phyloP scores from a whole-genome alignment of 2,888 invertebrate genomes.

The Agrotis puta region DNA sequence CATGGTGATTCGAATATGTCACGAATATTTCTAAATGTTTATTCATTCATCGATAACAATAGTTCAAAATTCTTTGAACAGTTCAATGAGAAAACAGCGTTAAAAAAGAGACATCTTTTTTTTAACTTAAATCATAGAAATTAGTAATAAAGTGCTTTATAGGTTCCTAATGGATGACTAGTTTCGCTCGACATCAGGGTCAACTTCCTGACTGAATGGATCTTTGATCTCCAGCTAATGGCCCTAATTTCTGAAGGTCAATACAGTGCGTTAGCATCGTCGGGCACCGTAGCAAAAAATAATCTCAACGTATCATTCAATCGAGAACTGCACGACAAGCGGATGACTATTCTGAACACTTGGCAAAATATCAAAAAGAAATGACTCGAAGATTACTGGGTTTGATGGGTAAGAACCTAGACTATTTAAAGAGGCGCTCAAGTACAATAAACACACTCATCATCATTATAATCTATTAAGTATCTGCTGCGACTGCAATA shows the following conservation, averaged over 20 bases:
- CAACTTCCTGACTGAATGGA: slow-evolving; percentile 27
- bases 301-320: slow-evolving; percentile 24
- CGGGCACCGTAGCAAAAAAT: slow-evolving; percentile 17
- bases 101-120: neutral
- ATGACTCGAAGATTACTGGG: slow-evolving; percentile 55
- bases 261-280: slow-evolving; percentile 39
- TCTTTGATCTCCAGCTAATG: slow-evolving; percentile 51
- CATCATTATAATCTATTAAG: slow-evolving; percentile 34
- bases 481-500: slow-evolving; percentile 19
- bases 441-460: slow-evolving; percentile 32
- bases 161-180: slow-evolving; percentile 12
- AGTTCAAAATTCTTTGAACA: slow-evolving; percentile 19
- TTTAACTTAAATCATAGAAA: too few relatives aligned
- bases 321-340: slow-evolving; percentile 28
- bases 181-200: slow-evolving; percentile 23
- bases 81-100: neutral
- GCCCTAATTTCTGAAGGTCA: slow-evolving; percentile 40
- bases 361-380: slow-evolving; percentile 69
- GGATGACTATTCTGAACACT: slow-evolving; percentile 33
- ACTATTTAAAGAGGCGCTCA: slow-evolving; percentile 26
- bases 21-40: slow-evolving; percentile 28
- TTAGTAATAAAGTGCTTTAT: too few relatives aligned
- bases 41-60: slow-evolving; percentile 25
- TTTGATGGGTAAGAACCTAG: slow-evolving; percentile 31
- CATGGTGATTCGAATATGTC: slow-evolving; percentile 21